phyloP scores from a whole-genome alignment of 2,797 vertebrate species.

The Siniperca scherzeri region DNA sequence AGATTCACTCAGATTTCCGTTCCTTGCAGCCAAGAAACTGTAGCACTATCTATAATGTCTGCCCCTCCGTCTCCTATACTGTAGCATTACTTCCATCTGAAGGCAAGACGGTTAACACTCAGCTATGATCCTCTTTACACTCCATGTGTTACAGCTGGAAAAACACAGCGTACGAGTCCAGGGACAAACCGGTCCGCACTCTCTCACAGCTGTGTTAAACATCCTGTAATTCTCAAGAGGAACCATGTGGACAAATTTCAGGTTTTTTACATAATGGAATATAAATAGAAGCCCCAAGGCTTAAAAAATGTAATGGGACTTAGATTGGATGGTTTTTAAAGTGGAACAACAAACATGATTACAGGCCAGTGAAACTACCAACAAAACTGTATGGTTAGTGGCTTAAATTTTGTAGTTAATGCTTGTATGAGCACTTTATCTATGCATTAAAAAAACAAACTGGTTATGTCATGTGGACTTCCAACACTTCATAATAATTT shows the following conservation, averaged over 20 bases:
- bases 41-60: constrained; percentile 36
- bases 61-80: constrained; percentile 13
- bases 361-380: constrained; percentile 28
- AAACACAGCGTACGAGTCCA: constrained; percentile 55
- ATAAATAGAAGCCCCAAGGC: constrained; percentile 50
- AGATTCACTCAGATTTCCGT: constrained; percentile 12
- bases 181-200: constrained; percentile 59
- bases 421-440: constrained; percentile 37
- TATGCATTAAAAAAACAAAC: constrained; percentile 39
- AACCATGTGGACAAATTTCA: constrained; percentile 47
- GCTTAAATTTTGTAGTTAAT: constrained; percentile 45
- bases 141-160: constrained; percentile 70
- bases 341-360: constrained; percentile 46
- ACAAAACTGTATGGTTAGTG: constrained; percentile 7
- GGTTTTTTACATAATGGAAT: constrained; percentile 57
- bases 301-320: constrained; percentile 42
- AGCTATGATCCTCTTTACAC: constrained; percentile 54
- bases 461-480: constrained; percentile 49
- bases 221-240: constrained; percentile 61
- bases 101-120: constrained; percentile 50
- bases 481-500: constrained; percentile 40
- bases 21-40: constrained; percentile 12
- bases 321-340: constrained; percentile 43
- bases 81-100: constrained; percentile 52
- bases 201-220: constrained; percentile 69